These are phyloP conservation scores for Teleogryllus oceanicus DNA, from an alignment of 2,888 invertebrate genomes.

Conservation along the genomic window DNA sequence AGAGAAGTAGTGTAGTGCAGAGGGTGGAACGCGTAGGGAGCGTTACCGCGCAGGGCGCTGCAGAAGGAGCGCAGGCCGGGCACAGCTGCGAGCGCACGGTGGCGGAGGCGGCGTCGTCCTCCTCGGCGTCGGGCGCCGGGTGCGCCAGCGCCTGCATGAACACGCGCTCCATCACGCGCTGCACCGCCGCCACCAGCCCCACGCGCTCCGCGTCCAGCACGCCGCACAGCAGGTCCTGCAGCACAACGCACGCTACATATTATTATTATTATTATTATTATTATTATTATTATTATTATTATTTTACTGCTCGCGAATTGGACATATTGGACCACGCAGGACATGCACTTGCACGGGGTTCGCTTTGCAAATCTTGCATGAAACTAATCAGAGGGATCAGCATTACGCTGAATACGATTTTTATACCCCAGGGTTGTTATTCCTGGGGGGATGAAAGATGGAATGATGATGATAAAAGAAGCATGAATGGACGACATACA, in stretches of 20 bases:
- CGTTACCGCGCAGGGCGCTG: slow-evolving; percentile 75
- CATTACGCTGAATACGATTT: too few relatives aligned
- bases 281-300: not conserved
- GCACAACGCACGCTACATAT: not conserved
- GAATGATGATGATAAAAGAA: too few relatives aligned
- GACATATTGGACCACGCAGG: too few relatives aligned
- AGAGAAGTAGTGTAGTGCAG: too few relatives aligned
- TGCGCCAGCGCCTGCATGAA: slow-evolving; percentile 87
- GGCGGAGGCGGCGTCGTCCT: slow-evolving; percentile 74
- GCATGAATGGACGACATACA: too few relatives aligned
- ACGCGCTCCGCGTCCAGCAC: slow-evolving; percentile 73
- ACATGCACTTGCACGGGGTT: too few relatives aligned
- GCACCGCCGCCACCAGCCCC: slow-evolving; percentile 80
- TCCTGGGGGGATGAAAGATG: too few relatives aligned
- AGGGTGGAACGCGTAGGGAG: too few relatives aligned
- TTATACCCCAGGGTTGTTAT: too few relatives aligned
- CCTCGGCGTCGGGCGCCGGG: slow-evolving; percentile 68
- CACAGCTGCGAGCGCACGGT: slow-evolving; percentile 79
- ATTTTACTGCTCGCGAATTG: too few relatives aligned
- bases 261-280: not conserved
- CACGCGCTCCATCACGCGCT: slow-evolving; percentile 81
- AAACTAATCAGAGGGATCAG: too few relatives aligned
- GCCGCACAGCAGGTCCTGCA: slow-evolving; percentile 58
- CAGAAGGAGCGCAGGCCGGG: slow-evolving; percentile 83
- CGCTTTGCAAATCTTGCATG: too few relatives aligned